Conservation (phyloP, 2,797 vertebrate species). For the Helostoma temminkii region DNA sequence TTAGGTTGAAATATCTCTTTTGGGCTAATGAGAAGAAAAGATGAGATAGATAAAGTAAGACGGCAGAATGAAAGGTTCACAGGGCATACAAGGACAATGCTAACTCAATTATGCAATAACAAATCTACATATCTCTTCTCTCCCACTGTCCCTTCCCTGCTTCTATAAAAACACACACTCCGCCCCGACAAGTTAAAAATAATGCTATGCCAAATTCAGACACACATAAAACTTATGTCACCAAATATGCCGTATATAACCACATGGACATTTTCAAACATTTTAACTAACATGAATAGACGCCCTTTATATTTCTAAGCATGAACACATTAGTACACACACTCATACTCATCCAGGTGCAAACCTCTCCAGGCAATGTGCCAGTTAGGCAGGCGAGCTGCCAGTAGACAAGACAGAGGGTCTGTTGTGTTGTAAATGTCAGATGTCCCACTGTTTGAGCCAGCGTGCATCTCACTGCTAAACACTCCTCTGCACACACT, state of each 20-base stretch:
- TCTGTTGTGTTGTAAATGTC: slow-evolving; percentile 78
- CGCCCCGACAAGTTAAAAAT: slow-evolving; percentile 25
- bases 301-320: background rate
- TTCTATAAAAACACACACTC: slow-evolving; percentile 27
- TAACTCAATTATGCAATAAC: slow-evolving; percentile 44
- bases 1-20: slow-evolving; percentile 14
- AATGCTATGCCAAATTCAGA: slow-evolving; percentile 14
- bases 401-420: slow-evolving; percentile 70
- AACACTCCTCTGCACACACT: slow-evolving; percentile 62
- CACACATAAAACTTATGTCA: slow-evolving; percentile 25
- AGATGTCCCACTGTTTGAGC: slow-evolving; percentile 71
- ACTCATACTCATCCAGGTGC: slow-evolving; percentile 64
- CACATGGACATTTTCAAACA: slow-evolving; percentile 1
- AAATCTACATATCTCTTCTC: slow-evolving; percentile 21
- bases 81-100: slow-evolving; percentile 22
- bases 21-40: slow-evolving; percentile 10
- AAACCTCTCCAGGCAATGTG: slow-evolving; percentile 57
- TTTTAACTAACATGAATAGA: slow-evolving; percentile 25
- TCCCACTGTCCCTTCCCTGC: slow-evolving; percentile 18
- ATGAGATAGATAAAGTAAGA: background rate
- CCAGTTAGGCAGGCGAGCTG: slow-evolving; percentile 64
- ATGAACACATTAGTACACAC: slow-evolving; percentile 15
- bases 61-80: too few species aligned
- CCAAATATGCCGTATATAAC: slow-evolving; percentile 23
- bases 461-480: slow-evolving; percentile 54